These are phyloP conservation scores for Diadegma fenestrale DNA, from an alignment of 2,888 invertebrate species.

Conservation along the genomic window DNA sequence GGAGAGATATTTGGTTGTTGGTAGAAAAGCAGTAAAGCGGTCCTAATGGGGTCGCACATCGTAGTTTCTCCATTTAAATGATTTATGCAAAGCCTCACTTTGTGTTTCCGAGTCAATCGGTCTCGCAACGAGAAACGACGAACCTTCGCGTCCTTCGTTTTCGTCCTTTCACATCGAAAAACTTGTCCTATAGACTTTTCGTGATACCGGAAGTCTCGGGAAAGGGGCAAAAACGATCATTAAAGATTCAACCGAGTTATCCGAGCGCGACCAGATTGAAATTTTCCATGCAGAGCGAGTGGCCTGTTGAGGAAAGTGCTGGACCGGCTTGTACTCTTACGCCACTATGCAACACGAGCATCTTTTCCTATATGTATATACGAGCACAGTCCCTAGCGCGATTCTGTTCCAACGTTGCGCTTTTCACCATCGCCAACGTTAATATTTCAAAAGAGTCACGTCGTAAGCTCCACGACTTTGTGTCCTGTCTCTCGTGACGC, in stretches of 20 bases:
- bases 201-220: constrained; percentile 35
- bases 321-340: constrained; percentile 40
- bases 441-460: constrained; percentile 65
- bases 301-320: constrained; percentile 67
- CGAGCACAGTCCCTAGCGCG: constrained; percentile 44
- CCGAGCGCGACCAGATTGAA: constrained; percentile 82
- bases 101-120: constrained; percentile 48
- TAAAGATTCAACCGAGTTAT: constrained; percentile 84
- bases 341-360: background rate
- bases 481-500: constrained; percentile 33
- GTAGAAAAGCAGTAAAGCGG: constrained; percentile 77
- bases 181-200: background rate
- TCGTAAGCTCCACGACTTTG: constrained; percentile 58
- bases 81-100: constrained; percentile 79
- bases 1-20: constrained; percentile 52
- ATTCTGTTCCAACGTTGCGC: constrained; percentile 47
- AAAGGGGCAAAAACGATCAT: constrained; percentile 74
- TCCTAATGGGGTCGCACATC: constrained; percentile 82
- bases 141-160: constrained; percentile 53
- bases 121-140: constrained; percentile 53
- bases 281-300: constrained; percentile 81
- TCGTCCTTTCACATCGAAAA: background rate
- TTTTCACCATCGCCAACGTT: constrained; percentile 45
- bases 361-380: constrained; percentile 30
- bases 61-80: constrained; percentile 79